Conservation (phyloP, 2,888 invertebrate genomes). For the Pecten maximus region DNA sequence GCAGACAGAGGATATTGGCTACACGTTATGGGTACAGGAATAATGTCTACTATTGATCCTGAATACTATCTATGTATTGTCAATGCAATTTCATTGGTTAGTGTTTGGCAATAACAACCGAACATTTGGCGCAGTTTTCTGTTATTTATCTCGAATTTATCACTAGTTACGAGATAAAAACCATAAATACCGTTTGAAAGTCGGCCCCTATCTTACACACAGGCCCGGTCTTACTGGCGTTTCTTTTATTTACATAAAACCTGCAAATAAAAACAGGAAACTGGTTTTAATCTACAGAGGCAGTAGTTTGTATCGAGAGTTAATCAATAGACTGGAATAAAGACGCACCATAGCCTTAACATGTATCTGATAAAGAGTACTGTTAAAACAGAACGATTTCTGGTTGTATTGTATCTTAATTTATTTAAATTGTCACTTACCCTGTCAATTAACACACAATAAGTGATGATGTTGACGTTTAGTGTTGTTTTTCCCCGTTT, state of each 20-base stretch:
- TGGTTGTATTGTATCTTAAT: background rate
- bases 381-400: background rate
- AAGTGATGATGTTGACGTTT: background rate
- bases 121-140: background rate
- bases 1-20: background rate
- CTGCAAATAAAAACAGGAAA: background rate
- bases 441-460: background rate
- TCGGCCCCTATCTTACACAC: background rate
- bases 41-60: background rate
- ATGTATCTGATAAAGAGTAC: background rate
- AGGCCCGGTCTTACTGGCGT: background rate
- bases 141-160: background rate
- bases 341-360: background rate
- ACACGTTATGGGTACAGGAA: background rate
- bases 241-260: constrained; percentile 24
- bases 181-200: constrained; percentile 24
- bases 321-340: background rate
- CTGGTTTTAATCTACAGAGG: background rate
- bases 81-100: background rate
- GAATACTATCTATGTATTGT: background rate
- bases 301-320: background rate
- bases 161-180: background rate
- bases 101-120: background rate
- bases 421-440: background rate
- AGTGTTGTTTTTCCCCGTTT: background rate